Evolutionary conservation across 1,140 invertebrate species (phyloP).

Genomic region (Drosophila lini): DNA sequence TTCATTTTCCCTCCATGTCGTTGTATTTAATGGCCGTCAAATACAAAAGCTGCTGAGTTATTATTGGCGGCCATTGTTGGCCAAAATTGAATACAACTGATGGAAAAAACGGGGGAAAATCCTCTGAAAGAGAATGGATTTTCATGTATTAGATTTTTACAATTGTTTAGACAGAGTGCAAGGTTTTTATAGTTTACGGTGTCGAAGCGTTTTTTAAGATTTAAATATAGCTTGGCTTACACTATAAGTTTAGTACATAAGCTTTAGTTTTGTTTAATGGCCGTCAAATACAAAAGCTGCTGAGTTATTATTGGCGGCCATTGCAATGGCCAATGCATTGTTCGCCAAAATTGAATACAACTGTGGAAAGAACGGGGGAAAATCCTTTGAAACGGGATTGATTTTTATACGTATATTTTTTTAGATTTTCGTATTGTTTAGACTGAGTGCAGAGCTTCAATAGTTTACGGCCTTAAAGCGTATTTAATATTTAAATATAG

Average conservation of each 20-base stretch:
- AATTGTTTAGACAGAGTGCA: too few relatives aligned
- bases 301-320: constrained; percentile 35
- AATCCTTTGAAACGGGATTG: neutral
- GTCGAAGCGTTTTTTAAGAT: too few relatives aligned
- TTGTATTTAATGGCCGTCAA: constrained; percentile 48
- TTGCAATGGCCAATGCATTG: constrained; percentile 20
- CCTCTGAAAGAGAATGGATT: neutral
- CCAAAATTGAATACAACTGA: constrained; percentile 13
- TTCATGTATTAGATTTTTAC: too few relatives aligned
- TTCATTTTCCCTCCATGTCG: constrained; percentile 5
- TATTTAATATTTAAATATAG: neutral
- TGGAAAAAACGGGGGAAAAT: neutral
- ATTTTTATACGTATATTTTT: constrained; percentile 9
- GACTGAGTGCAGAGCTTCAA: neutral
- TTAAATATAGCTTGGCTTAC: too few relatives aligned
- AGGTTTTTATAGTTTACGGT: too few relatives aligned
- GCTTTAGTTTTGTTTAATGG: too few relatives aligned
- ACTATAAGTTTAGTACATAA: too few relatives aligned
- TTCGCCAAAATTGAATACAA: too few relatives aligned
- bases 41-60: constrained; percentile 34
- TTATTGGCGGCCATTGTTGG: constrained; percentile 33
- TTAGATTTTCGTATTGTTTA: neutral
- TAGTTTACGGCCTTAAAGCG: neutral
- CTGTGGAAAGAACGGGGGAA: neutral
- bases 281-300: constrained; percentile 41